Percentiles rank a stretch among this genome's conserved stretches.
These are phyloP conservation scores for Ips typographus DNA, from an alignment of 1,140 invertebrate species.

Conservation along the genomic window DNA sequence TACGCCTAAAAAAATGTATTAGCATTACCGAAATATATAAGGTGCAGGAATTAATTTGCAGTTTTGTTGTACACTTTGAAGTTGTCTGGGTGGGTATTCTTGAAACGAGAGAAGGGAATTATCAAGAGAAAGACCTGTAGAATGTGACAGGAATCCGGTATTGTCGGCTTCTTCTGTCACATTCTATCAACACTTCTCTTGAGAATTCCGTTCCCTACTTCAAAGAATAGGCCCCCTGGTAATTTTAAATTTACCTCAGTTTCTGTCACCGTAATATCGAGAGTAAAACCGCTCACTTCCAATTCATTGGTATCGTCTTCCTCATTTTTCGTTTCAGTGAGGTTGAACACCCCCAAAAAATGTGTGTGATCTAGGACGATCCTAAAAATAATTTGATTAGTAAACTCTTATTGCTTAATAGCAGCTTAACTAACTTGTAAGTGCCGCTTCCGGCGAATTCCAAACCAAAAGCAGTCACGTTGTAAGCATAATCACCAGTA, in stretches of 20 bases:
- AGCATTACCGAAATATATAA: background rate
- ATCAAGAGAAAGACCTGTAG: no score
- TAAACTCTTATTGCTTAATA: background rate
- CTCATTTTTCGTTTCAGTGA: conserved; percentile 10
- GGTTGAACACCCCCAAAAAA: conserved; percentile 14
- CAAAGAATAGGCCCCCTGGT: background rate
- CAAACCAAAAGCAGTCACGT: background rate
- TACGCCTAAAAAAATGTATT: conserved; percentile 2
- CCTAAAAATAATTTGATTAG: conserved; percentile 3
- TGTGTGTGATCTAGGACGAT: conserved; percentile 10
- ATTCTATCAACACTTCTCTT: no score
- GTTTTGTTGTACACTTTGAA: no score
- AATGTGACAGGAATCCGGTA: no score
- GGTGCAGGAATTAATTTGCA: no score
- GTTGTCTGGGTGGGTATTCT: no score
- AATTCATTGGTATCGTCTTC: background rate
- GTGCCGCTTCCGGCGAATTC: conserved; percentile 3
- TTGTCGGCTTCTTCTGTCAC: no score
- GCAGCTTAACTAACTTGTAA: conserved; percentile 4
- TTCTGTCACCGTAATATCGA: background rate
- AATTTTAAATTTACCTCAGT: background rate
- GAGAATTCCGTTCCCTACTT: background rate
- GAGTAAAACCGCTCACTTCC: conserved; percentile 10
- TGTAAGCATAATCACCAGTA: conserved; percentile 6
- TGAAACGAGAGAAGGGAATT: no score